phyloP scores from a whole-genome alignment of 2,888 invertebrate species.

The Pharmacophagus antenor region DNA sequence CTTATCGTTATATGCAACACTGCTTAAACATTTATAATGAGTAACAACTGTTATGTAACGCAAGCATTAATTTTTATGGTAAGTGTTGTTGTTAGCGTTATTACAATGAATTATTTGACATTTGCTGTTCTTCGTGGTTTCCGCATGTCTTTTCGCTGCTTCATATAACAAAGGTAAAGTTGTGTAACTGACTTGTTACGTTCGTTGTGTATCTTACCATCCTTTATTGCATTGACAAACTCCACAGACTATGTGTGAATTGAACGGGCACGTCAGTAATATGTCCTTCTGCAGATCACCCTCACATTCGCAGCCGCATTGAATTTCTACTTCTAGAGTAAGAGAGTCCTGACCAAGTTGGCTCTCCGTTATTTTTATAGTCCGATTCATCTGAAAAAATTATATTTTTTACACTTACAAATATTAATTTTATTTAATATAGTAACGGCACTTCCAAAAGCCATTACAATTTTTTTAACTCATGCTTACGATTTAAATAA shows the following conservation, averaged over 20 bases:
- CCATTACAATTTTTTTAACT: too few species aligned
- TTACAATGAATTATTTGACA: too few species aligned
- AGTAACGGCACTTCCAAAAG: not conserved
- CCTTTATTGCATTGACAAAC: slow-evolving; percentile 83
- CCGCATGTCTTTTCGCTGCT: too few species aligned
- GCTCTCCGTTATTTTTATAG: slow-evolving; percentile 86
- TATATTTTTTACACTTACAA: not conserved
- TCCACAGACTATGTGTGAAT: slow-evolving; percentile 83
- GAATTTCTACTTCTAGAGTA: slow-evolving; percentile 85
- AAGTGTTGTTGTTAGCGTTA: too few species aligned
- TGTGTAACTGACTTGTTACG: not conserved
- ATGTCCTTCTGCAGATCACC: slow-evolving; percentile 53
- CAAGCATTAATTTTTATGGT: not conserved
- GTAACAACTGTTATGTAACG: slow-evolving; percentile 7
- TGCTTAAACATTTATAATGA: slow-evolving; percentile 8
- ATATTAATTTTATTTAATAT: not conserved
- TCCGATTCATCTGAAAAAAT: slow-evolving; percentile 57
- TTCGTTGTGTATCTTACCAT: slow-evolving; percentile 68
- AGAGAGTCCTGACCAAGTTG: slow-evolving; percentile 86
- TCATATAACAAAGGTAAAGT: too few species aligned
- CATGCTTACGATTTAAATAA: too few species aligned
- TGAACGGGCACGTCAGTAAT: slow-evolving; percentile 62
- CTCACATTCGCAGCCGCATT: slow-evolving; percentile 86
- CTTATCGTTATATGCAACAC: slow-evolving; percentile 11
- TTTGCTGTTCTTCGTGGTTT: too few species aligned